These are phyloP conservation scores for Lottia gigantea DNA, from an alignment of 2,888 invertebrate genomes.

Conservation along the genomic window DNA sequence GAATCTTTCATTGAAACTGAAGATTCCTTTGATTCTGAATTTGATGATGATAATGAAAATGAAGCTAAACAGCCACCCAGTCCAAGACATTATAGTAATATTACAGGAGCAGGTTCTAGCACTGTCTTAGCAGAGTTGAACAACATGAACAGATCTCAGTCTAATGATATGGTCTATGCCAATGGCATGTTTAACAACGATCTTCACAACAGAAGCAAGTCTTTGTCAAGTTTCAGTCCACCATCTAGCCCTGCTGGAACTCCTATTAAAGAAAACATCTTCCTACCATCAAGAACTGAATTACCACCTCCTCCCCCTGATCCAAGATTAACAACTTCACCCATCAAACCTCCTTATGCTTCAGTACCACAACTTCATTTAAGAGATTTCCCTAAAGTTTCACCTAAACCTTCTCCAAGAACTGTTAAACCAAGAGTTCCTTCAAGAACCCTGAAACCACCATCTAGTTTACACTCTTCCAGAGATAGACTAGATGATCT, in stretches of 20 bases:
- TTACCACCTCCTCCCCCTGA: slow-evolving; percentile 7
- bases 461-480: too few species aligned
- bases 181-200: slow-evolving; percentile 21
- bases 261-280: slow-evolving; percentile 24
- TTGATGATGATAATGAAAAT: slow-evolving; percentile 31
- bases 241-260: slow-evolving; percentile 27
- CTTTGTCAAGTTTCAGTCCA: slow-evolving; percentile 50
- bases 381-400: neutral
- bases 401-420: neutral
- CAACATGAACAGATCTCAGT: neutral
- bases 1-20: slow-evolving; percentile 24
- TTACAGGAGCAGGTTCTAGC: slow-evolving; percentile 35
- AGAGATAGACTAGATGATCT: too few species aligned
- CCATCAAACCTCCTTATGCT: neutral
- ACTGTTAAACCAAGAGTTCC: neutral
- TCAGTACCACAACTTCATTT: neutral
- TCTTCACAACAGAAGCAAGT: slow-evolving; percentile 34
- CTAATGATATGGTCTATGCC: slow-evolving; percentile 19
- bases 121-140: slow-evolving; percentile 17
- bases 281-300: slow-evolving; percentile 20
- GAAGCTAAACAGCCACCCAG: slow-evolving; percentile 26
- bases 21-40: slow-evolving; percentile 28
- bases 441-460: neutral
- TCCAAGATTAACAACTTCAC: neutral
- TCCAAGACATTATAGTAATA: slow-evolving; percentile 27